These are phyloP conservation scores for Chrysemys picta DNA, from an alignment of 2,113 vertebrate genomes.

Conservation along the genomic window DNA sequence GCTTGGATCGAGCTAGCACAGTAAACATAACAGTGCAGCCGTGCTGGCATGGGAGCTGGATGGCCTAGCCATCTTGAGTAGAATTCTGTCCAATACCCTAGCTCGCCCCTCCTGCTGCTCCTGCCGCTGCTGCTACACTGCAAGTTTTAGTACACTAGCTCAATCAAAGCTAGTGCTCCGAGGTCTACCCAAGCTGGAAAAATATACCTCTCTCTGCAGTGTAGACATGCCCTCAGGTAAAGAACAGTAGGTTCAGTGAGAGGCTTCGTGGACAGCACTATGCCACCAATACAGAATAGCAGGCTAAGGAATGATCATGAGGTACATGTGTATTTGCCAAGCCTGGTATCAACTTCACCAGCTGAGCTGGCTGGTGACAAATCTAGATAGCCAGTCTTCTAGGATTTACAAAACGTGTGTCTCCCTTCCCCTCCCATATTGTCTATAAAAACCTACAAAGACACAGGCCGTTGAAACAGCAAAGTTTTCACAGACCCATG, in stretches of 20 bases:
- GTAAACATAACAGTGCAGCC: too few relatives aligned
- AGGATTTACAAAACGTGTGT: not conserved
- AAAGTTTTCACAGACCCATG: not conserved
- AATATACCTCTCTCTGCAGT: too few relatives aligned
- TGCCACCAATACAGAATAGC: constrained; percentile 1
- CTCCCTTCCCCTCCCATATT: not conserved
- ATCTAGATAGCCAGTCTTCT: not conserved
- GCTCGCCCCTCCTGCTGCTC: too few relatives aligned
- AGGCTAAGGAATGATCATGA: constrained; percentile 21
- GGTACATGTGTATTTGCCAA: not conserved
- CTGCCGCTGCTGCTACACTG: too few relatives aligned
- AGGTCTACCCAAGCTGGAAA: too few relatives aligned
- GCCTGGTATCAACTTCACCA: not conserved
- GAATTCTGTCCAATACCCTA: not conserved
- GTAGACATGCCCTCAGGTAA: not conserved
- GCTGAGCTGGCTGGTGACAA: not conserved
- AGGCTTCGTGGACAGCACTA: not conserved
- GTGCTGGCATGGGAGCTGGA: not conserved
- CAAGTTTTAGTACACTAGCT: too few relatives aligned
- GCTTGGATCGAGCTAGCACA: not conserved
- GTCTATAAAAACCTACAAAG: not conserved
- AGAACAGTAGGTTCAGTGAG: not conserved
- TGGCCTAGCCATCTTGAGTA: not conserved
- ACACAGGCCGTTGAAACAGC: not conserved
- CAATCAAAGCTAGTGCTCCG: too few relatives aligned